Conservation (phyloP, 64 coral and sea anemone genomes). For the Astreopora myriophthalma region DNA sequence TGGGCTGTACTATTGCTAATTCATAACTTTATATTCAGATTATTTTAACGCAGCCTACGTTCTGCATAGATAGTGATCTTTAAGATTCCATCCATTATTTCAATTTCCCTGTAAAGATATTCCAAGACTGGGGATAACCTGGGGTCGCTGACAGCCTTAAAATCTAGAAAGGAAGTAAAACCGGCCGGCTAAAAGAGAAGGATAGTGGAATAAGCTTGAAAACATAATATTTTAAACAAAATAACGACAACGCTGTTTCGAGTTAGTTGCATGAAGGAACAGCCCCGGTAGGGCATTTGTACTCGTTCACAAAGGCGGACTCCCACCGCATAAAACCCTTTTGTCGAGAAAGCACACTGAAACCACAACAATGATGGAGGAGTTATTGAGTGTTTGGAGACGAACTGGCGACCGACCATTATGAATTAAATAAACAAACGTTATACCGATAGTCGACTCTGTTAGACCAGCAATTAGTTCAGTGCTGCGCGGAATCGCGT, state of each 20-base stretch:
- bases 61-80: neutral
- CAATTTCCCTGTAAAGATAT: neutral
- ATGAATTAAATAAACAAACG: conserved; percentile 23
- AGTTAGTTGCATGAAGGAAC: conserved; percentile 21
- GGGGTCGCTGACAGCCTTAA: neutral
- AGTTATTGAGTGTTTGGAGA: conserved; percentile 42
- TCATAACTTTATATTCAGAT: neutral
- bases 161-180: neutral
- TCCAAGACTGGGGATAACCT: neutral
- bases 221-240: neutral
- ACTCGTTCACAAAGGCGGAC: neutral
- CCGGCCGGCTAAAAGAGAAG: neutral
- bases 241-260: neutral
- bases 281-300: neutral
- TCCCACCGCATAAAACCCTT: neutral
- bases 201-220: neutral
- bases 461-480: neutral
- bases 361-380: conserved; percentile 16
- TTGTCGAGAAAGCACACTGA: neutral
- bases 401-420: conserved; percentile 26
- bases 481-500: neutral
- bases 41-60: neutral
- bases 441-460: neutral
- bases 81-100: too few relatives aligned
- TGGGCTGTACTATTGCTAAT: neutral